Evolutionary conservation across 2,113 vertebrate genomes (phyloP).

Genomic region (Stomatorhinus ivindoensis): DNA sequence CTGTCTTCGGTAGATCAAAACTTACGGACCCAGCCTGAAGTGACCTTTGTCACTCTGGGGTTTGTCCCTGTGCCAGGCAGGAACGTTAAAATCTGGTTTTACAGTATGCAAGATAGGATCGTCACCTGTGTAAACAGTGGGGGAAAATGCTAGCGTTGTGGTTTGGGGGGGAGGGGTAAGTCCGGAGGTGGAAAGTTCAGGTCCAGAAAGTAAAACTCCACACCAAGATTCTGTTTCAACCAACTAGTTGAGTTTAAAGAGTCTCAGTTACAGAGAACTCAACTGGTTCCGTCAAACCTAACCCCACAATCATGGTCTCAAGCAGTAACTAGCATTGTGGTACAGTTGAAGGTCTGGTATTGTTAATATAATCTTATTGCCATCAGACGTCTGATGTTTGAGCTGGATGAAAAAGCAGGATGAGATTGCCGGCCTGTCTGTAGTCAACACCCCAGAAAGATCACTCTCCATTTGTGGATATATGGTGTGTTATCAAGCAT

Average conservation of each 20-base stretch:
- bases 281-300: neutral
- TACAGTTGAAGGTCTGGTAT: neutral
- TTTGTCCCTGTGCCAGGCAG: neutral
- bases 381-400: neutral
- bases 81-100: neutral
- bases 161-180: neutral
- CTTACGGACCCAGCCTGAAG: neutral
- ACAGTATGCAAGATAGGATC: neutral
- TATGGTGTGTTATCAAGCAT: neutral
- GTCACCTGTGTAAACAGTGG: neutral
- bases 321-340: neutral
- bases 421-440: neutral
- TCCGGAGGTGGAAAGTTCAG: no score
- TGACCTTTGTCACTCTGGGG: neutral
- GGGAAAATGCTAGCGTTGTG: neutral
- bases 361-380: neutral
- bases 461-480: neutral
- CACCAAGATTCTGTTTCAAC: neutral
- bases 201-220: no score
- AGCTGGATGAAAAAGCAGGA: neutral
- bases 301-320: neutral
- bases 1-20: neutral
- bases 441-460: neutral
- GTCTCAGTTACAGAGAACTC: no score
- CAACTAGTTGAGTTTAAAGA: neutral